Evolutionary conservation across 37 sponge, comb jelly and placozoan species (phyloP), one percentile per base, ranked within the genome.

Genomic region (Cliona cf. orientalis): DNA sequence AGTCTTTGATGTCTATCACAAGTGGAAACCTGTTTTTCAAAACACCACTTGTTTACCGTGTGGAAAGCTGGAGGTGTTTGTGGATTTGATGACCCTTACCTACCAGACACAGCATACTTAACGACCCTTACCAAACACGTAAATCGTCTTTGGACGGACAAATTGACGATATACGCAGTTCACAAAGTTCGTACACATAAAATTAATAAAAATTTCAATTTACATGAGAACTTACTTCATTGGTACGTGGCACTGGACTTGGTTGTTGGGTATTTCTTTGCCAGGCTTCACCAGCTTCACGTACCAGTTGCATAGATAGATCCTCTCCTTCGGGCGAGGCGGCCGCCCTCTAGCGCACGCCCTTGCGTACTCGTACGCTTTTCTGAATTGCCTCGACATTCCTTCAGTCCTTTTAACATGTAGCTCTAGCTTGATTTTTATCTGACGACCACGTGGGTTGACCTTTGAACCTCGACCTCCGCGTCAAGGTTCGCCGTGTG

Each of bases 221-320:
- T 9, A 49, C 53, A 49, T 3, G 17, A 7, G 57, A 19, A 76
- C 87, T 72, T 67, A 94, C 94, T 83, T 78, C 91, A 94, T 86
- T 29, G 94, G 94, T 3, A 94, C 94, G 42, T 86, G 87, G 32
- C 85, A 87, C 66, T 86, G 89, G 22, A 90, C 87, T 21, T 87
- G 83, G 53, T 94, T 70, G 5, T 83, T 46, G 2, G 94, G 88
- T 19, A 90, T 61, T 39, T 78, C 81, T 36, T 75, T 86, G 44
- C 88, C 91, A 7, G 94, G 94, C 61, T 73, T 85, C 5, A 94
- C 94, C 25, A 94, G 58, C 31, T 86, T 83, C 39, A 94, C 80
- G 69, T 75, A 90, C 94, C 94, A 94, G 80, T 86, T 83, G 36
- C 86, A 86, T 57, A 91, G 79, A 35, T 81, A 81, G 9, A 91